Evolutionary conservation across 2,888 invertebrate genomes (phyloP).

Genomic region (Boloria euphrosyne): DNA sequence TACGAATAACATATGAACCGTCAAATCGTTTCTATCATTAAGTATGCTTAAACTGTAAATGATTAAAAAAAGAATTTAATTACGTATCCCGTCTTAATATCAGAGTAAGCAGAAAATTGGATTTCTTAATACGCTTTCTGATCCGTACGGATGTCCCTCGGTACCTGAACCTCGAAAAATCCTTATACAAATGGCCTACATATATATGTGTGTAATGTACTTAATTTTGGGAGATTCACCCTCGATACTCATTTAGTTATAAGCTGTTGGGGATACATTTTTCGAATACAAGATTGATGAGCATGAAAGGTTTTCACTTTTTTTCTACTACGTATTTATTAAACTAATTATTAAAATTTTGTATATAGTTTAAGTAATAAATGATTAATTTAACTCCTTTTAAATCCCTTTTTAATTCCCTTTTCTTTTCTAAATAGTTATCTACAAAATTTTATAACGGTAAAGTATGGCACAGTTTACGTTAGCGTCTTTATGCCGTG

Average conservation of each 20-base stretch:
- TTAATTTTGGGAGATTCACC: not conserved
- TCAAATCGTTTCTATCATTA: not conserved
- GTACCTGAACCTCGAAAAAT: conserved; percentile 12
- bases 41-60: not conserved
- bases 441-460: no score
- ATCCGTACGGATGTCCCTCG: conserved; percentile 19
- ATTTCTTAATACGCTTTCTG: conserved; percentile 24
- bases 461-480: no score
- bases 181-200: not conserved
- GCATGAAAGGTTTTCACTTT: not conserved
- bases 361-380: no score
- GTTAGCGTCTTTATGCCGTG: no score
- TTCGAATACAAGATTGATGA: not conserved
- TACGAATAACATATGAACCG: not conserved
- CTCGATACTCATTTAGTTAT: conserved; percentile 1
- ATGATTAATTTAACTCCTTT: no score
- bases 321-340: no score
- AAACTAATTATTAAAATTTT: no score
- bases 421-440: no score
- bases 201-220: conserved; percentile 13
- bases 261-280: not conserved
- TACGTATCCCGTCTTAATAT: conserved; percentile 15
- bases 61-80: conserved; percentile 14
- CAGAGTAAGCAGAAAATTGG: conserved; percentile 19
- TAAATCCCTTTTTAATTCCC: no score